These are phyloP conservation scores for Drosophila mayri DNA, from an alignment of 1,140 invertebrate genomes.

Conservation along the genomic window DNA sequence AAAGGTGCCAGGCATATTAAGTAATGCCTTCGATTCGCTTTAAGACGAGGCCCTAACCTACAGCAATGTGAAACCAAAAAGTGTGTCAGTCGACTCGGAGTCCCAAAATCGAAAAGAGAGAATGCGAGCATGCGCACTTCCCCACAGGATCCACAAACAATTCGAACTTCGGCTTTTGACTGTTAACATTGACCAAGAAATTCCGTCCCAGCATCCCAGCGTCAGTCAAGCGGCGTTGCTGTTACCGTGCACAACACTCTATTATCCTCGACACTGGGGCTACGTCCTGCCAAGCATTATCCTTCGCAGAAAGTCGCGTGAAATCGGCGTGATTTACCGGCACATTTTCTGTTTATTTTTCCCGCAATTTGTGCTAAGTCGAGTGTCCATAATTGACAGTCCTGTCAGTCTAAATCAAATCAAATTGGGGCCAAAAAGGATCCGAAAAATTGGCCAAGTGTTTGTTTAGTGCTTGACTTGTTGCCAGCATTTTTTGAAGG, in stretches of 20 bases:
- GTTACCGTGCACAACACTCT: conserved; percentile 77
- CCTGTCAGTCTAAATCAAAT: conserved; percentile 29
- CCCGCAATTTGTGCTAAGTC: conserved; percentile 38
- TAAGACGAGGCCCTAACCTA: conserved; percentile 75
- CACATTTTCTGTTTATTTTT: conserved; percentile 41
- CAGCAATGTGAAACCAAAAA: conserved; percentile 61
- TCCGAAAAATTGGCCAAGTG: conserved; percentile 10
- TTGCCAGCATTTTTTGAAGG: conserved; percentile 25
- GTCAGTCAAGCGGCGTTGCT: conserved; percentile 78
- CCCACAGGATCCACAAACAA: conserved; percentile 69
- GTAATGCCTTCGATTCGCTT: conserved; percentile 51
- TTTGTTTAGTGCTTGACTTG: conserved; percentile 50
- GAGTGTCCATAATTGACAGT: conserved; percentile 55
- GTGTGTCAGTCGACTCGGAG: conserved; percentile 67
- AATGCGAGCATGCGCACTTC: conserved; percentile 48
- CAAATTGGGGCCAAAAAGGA: conserved; percentile 2
- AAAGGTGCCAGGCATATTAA: conserved; percentile 79
- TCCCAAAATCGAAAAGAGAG: background rate
- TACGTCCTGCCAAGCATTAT: conserved; percentile 7
- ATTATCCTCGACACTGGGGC: conserved; percentile 19
- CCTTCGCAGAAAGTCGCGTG: conserved; percentile 21
- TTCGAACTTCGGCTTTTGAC: conserved; percentile 54
- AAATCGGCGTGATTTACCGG: conserved; percentile 57
- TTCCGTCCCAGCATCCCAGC: conserved; percentile 60
- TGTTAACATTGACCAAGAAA: conserved; percentile 80